Conservation (phyloP, 23 tunicate genomes). For the Halocynthia roretzi region DNA sequence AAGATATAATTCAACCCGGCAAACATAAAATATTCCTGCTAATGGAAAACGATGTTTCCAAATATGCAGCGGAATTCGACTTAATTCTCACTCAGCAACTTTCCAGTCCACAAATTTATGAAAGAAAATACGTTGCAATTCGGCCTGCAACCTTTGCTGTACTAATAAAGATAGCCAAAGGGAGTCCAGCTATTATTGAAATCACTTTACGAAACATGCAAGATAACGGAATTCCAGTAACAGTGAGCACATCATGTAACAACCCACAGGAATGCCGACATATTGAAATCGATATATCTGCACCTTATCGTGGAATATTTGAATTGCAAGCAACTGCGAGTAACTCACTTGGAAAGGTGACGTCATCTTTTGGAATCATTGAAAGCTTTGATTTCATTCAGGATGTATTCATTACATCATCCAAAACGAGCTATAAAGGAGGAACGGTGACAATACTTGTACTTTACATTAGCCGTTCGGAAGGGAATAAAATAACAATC, state of each 20-base stretch:
- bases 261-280: too few species aligned
- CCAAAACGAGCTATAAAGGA: too few species aligned
- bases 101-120: neutral
- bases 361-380: neutral
- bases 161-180: neutral
- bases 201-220: neutral
- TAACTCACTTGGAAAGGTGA: neutral
- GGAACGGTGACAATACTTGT: too few species aligned
- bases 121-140: neutral
- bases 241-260: neutral
- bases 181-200: conserved; percentile 8
- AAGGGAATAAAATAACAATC: too few species aligned
- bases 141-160: neutral
- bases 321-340: neutral
- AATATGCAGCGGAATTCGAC: neutral
- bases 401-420: neutral
- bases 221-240: conserved; percentile 3
- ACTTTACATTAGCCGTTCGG: too few species aligned
- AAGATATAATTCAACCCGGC: neutral
- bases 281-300: too few species aligned
- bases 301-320: conserved; percentile 4
- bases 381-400: conserved; percentile 5
- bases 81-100: neutral
- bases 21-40: neutral
- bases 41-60: neutral